Percentiles rank a stretch among this genome's conserved stretches.
phyloP scores from a whole-genome alignment of 2,888 invertebrate genomes.

The Polyploca ridens region DNA sequence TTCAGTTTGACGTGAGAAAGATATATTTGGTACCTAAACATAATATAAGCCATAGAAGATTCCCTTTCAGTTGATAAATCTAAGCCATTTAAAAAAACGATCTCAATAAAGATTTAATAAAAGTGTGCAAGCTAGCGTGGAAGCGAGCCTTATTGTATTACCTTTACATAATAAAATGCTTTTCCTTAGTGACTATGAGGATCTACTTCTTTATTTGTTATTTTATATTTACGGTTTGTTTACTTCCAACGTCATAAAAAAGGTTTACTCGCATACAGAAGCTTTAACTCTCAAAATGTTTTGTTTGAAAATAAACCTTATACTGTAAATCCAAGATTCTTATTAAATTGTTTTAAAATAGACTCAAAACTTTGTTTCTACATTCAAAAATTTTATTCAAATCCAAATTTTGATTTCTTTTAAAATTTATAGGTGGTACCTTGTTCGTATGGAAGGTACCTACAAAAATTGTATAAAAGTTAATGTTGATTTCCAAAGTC shows the following conservation, averaged over 20 bases:
- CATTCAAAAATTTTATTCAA: no score
- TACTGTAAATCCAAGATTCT: no score
- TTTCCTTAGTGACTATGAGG: not conserved
- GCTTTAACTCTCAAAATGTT: no score
- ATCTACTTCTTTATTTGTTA: not conserved
- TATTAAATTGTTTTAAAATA: no score
- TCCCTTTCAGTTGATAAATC: conserved; percentile 1
- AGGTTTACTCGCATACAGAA: no score
- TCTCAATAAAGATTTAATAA: not conserved
- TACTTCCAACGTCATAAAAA: not conserved
- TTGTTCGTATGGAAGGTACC: no score
- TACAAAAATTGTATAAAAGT: not conserved
- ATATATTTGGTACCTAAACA: not conserved
- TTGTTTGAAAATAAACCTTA: no score
- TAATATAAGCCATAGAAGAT: not conserved
- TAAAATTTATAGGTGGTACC: no score
- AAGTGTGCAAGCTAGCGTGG: not conserved
- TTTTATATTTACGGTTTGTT: not conserved
- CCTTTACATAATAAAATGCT: conserved; percentile 2
- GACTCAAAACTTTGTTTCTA: no score
- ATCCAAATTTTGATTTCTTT: no score
- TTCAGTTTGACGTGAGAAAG: not conserved
- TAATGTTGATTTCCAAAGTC: not conserved
- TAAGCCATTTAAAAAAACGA: not conserved
- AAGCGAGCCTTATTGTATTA: not conserved